Percentiles rank a stretch among this genome's conserved stretches.
Conservation (phyloP, 2,797 vertebrate genomes). For the Epinephelus malabaricus region DNA sequence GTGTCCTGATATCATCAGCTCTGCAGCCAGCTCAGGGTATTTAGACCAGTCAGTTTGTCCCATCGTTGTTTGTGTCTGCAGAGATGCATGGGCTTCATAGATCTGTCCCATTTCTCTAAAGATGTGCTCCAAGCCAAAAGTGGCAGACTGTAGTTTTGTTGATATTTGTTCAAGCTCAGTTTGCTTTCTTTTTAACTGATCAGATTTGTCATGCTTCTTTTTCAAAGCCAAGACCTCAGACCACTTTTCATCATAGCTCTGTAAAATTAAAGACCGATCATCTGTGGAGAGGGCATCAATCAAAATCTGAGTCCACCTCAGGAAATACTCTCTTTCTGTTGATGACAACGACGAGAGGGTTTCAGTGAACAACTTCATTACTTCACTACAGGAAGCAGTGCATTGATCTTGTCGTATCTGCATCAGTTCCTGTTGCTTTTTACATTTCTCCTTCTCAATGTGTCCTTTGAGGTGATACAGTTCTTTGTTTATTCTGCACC, state of each 20-base stretch:
- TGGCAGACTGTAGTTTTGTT: too few species aligned
- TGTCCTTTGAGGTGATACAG: too few species aligned
- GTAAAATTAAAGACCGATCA: constrained; percentile 53
- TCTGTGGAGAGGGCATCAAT: constrained; percentile 62
- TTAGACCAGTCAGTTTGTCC: not conserved
- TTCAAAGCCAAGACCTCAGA: constrained; percentile 58
- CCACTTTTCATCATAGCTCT: constrained; percentile 38
- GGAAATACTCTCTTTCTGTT: constrained; percentile 77
- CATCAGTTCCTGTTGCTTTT: too few species aligned
- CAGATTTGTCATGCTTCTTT: constrained; percentile 37
- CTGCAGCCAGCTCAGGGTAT: too few species aligned
- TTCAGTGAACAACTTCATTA: constrained; percentile 72
- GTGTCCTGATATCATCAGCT: constrained; percentile 57
- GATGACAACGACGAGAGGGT: constrained; percentile 54
- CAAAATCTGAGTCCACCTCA: constrained; percentile 82
- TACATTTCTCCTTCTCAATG: too few species aligned
- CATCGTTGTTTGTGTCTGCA: not conserved
- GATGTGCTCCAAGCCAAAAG: too few species aligned
- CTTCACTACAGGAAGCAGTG: constrained; percentile 50
- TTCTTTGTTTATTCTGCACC: too few species aligned
- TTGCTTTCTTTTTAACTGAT: not conserved
- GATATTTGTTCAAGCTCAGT: too few species aligned
- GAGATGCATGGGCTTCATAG: not conserved
- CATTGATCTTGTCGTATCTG: constrained; percentile 55
- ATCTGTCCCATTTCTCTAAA: too few species aligned